A percentile compares a stretch with the other conserved stretches of the same genome.
Conservation (phyloP, 1,140 invertebrate species). For the Calephelis virginiensis region DNA sequence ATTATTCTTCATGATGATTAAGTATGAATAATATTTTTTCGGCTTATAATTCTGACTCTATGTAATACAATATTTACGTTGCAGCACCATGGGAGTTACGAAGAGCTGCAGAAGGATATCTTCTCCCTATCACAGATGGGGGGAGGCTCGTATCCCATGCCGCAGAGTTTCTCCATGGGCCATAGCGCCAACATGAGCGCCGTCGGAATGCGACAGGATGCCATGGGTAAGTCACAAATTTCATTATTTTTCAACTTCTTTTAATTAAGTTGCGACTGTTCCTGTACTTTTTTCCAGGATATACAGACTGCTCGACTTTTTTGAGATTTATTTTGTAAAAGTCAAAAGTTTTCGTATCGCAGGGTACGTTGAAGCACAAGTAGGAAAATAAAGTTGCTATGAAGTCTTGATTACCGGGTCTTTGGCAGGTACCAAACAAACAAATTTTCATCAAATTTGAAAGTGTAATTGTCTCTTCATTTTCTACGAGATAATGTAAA, state of each 20-base stretch:
- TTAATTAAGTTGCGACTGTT: too few relatives aligned
- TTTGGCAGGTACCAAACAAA: too few relatives aligned
- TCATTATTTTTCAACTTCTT: not conserved
- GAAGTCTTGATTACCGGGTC: too few relatives aligned
- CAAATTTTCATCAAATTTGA: too few relatives aligned
- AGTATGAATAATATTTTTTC: not conserved
- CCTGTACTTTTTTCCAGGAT: too few relatives aligned
- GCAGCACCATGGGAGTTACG: conserved; percentile 72
- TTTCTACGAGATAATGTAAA: too few relatives aligned
- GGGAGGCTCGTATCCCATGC: conserved; percentile 93
- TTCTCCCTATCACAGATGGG: conserved; percentile 88
- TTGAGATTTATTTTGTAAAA: too few relatives aligned
- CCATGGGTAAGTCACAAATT: conserved; percentile 86
- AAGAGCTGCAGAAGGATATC: conserved; percentile 70
- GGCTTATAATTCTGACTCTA: not conserved
- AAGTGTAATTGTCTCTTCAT: too few relatives aligned
- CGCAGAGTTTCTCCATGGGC: conserved; percentile 96
- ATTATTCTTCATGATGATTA: not conserved
- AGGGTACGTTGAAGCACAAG: too few relatives aligned
- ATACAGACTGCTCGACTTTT: too few relatives aligned
- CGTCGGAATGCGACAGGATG: conserved; percentile 92
- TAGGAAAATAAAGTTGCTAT: too few relatives aligned
- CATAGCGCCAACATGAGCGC: conserved; percentile 93
- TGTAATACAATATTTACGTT: not conserved
- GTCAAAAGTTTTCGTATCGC: too few relatives aligned